Evolutionary conservation across 2,113 vertebrate genomes (phyloP).

Genomic region (Eubucco bourcierii): DNA sequence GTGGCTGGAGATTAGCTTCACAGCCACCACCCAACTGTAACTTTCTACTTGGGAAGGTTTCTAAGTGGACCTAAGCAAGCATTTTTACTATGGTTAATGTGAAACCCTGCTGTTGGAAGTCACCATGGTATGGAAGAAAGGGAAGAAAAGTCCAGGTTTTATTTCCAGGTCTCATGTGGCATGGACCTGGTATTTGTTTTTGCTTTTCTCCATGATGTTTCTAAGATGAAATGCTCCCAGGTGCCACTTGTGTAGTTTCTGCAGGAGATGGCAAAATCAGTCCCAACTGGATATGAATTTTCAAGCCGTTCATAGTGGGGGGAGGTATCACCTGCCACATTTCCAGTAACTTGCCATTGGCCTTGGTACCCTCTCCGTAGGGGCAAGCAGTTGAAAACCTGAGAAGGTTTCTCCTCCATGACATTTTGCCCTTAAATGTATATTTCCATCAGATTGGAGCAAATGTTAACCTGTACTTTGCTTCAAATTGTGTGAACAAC

Average conservation of each 20-base stretch:
- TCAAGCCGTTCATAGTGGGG: not conserved
- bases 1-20: not conserved
- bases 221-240: not conserved
- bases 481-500: not conserved
- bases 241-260: not conserved
- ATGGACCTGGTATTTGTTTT: not conserved
- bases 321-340: not conserved
- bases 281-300: not conserved
- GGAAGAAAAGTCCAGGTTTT: not conserved
- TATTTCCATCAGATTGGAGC: not conserved
- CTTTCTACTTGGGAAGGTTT: not conserved
- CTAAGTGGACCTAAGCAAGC: not conserved
- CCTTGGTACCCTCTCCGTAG: not conserved
- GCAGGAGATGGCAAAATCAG: not conserved
- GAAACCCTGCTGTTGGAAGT: not conserved
- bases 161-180: not conserved
- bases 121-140: not conserved
- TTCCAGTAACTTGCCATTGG: not conserved
- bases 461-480: not conserved
- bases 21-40: accelerated
- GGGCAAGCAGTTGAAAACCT: not conserved
- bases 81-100: not conserved
- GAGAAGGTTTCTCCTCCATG: not conserved
- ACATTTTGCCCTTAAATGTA: not conserved
- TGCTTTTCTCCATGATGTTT: not conserved